These are phyloP conservation scores for Pyrgus malvae DNA, from an alignment of 2,888 invertebrate genomes.

Conservation along the genomic window DNA sequence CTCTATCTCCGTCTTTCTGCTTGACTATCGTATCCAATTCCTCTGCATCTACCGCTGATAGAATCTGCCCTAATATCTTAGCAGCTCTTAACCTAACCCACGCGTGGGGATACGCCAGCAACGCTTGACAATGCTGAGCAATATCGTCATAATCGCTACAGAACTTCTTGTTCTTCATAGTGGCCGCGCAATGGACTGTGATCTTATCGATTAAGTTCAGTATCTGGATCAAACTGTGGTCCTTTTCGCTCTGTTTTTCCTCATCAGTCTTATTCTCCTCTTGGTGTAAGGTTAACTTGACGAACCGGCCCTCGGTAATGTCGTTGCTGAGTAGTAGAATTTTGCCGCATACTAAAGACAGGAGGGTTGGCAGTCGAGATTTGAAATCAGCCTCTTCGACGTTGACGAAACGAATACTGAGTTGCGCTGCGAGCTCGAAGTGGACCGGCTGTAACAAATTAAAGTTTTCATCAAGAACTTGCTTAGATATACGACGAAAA, in stretches of 20 bases:
- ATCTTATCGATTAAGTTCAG: slow-evolving; percentile 87
- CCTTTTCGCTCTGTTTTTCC: slow-evolving; percentile 83
- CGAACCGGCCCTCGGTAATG: slow-evolving; percentile 82
- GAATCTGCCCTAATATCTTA: slow-evolving; percentile 88
- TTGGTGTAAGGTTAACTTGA: slow-evolving; percentile 74
- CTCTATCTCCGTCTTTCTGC: slow-evolving; percentile 62
- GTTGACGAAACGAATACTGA: slow-evolving; percentile 90
- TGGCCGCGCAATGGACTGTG: slow-evolving; percentile 82
- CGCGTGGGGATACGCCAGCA: slow-evolving; percentile 90
- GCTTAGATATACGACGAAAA: too few species aligned
- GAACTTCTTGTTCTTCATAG: slow-evolving; percentile 77
- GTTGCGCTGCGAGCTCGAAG: slow-evolving; percentile 88
- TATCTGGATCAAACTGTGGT: slow-evolving; percentile 89
- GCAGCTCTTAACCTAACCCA: slow-evolving; percentile 92
- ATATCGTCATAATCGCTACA: slow-evolving; percentile 79
- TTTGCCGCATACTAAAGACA: slow-evolving; percentile 82
- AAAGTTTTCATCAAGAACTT: too few species aligned
- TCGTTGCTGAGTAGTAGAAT: slow-evolving; percentile 75
- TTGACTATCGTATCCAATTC: slow-evolving; percentile 79
- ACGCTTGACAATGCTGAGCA: slow-evolving; percentile 85
- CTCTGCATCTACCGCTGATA: slow-evolving; percentile 84
- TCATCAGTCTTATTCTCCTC: slow-evolving; percentile 70
- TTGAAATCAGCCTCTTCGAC: slow-evolving; percentile 88
- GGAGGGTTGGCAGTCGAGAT: slow-evolving; percentile 80
- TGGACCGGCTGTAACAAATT: slow-evolving; percentile 80